Evolutionary conservation across 2,888 invertebrate species (phyloP), one percentile per base, ranked within the genome.

Genomic region (Brachylomia viminalis): DNA sequence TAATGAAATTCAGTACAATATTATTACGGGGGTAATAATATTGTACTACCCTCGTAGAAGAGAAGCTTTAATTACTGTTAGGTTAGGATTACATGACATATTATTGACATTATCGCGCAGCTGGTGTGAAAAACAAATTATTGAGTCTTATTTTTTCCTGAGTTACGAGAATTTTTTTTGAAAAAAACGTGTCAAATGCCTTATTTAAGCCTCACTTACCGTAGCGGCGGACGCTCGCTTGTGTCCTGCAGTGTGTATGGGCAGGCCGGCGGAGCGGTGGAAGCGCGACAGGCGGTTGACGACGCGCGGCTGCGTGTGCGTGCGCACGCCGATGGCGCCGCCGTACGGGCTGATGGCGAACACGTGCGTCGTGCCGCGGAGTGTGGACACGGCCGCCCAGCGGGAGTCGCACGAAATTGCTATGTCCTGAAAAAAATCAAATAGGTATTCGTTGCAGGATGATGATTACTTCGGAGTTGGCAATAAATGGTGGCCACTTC

Each of bases 291-390:
- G 97, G 87, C 99, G 97, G 96, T 99, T 99, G 80, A 99, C 99
- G 85, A 99, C 99, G 92, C 99, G 98, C 79, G 98, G 97, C 78
- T 98, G 98, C n/a, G 98, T 98, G 96, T 99, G 99, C 1, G 99
- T 99, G 85, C 99, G 97, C 73, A 99, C 98, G 77, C 98, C 98
- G 84, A 98, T 98, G 74, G 98, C 97, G 70, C 99, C 99, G 86
- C 99, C 99, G 93, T 99, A 99, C 30, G 99, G 99, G 27, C 99
- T 99, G 68, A 99, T 97, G 17, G 99, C 99, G 96, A 99, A 99
- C 84, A 99, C 98, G 95, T 99, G 99, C 49, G 99, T 99, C 0
- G 99, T 99, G 81, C 99, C 99, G 82, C 99, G 98, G 75, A 99
- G 97, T 0, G 99, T 99, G 59, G 99, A 99, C 10, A 99, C 98